Percentiles rank a stretch among this genome's conserved stretches.
Conservation (phyloP, 2,113 vertebrate genomes). For the Albula glossodonta region DNA sequence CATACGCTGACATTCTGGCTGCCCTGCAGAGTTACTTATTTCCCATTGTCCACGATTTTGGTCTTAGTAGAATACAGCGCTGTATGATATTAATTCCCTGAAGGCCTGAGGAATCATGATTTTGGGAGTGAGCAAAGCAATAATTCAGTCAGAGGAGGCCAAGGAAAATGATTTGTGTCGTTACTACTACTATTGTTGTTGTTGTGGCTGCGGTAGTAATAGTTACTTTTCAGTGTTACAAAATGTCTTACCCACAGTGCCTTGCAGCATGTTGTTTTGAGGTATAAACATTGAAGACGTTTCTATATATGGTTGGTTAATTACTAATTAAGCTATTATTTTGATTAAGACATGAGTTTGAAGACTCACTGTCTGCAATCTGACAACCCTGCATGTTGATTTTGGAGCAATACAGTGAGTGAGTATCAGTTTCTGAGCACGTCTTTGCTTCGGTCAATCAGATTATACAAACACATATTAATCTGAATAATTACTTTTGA, state of each 20-base stretch:
- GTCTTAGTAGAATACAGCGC: background rate
- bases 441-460: background rate
- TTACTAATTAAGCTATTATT: background rate
- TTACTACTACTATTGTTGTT: background rate
- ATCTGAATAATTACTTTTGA: background rate
- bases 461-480: background rate
- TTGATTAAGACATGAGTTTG: background rate
- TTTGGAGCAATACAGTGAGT: background rate
- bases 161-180: background rate
- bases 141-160: background rate
- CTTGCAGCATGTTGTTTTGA: background rate
- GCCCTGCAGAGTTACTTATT: background rate
- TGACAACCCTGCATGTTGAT: background rate
- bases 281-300: too few relatives aligned
- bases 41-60: background rate
- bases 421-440: too few relatives aligned
- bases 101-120: background rate
- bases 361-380: background rate
- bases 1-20: background rate
- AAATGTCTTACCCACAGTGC: background rate
- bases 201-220: background rate
- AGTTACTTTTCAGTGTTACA: background rate
- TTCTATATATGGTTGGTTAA: too few relatives aligned
- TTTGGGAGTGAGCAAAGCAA: background rate
- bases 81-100: background rate